phyloP scores from a whole-genome alignment of 2,888 invertebrate genomes.

The Epinotia brunnichana region DNA sequence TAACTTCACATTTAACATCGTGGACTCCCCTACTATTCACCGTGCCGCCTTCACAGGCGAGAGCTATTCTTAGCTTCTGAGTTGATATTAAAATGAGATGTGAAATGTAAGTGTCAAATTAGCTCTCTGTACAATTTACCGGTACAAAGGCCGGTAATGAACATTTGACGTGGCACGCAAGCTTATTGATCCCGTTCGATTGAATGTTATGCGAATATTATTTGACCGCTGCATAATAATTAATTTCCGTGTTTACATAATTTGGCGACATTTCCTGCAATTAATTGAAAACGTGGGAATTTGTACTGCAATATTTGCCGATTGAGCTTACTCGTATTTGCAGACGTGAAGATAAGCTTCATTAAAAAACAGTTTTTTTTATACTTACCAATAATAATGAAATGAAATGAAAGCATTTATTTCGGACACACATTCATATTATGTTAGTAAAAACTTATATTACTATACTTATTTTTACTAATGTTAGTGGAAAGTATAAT shows the following conservation, averaged over 20 bases:
- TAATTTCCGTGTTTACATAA: conserved; percentile 9
- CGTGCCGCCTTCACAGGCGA: no score
- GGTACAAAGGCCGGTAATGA: conserved; percentile 34
- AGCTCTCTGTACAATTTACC: conserved; percentile 9
- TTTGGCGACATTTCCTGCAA: conserved; percentile 1
- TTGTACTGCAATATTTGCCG: conserved; percentile 1
- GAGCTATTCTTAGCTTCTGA: no score
- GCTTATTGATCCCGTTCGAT: conserved; percentile 23
- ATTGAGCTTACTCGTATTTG: background rate
- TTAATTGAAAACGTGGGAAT: conserved; percentile 3
- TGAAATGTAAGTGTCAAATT: background rate
- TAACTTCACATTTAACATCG: no score
- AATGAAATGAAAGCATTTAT: no score
- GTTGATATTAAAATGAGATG: background rate
- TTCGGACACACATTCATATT: no score
- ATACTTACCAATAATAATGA: no score
- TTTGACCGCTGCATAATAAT: background rate
- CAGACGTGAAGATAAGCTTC: background rate
- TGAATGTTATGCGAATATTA: conserved; percentile 16
- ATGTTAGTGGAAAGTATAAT: no score
- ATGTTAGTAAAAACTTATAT: no score
- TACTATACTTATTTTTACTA: no score
- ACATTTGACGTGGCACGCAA: conserved; percentile 29
- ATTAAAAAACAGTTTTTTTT: no score
- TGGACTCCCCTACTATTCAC: no score